A percentile compares a stretch with the other conserved stretches of the same genome.
Evolutionary conservation across 2,113 vertebrate species (phyloP).

Genomic region (Lophotis ruficrista): DNA sequence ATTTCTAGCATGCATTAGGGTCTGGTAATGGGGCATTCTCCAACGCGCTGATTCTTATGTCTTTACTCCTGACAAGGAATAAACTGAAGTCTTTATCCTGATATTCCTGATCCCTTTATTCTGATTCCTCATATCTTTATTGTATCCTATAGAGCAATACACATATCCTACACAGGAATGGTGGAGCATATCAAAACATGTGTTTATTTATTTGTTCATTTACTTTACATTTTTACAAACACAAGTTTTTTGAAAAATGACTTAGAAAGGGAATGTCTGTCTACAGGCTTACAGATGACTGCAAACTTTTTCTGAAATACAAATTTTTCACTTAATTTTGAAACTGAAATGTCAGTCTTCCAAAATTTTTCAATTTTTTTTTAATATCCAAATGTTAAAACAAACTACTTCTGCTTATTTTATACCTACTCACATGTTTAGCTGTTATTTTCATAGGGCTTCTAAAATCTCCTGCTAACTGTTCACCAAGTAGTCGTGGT

Average conservation of each 20-base stretch:
- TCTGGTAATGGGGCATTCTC: background rate
- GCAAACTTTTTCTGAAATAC: background rate
- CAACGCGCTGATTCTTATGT: accelerated
- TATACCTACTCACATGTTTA: background rate
- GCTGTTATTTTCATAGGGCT: background rate
- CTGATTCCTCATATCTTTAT: background rate
- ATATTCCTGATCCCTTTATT: background rate
- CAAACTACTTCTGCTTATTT: background rate
- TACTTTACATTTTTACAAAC: background rate
- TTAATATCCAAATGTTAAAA: background rate
- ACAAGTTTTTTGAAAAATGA: background rate
- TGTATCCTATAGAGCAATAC: background rate
- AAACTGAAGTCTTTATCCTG: background rate
- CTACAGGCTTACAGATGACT: background rate
- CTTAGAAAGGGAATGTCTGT: background rate
- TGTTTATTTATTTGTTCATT: background rate
- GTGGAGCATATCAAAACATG: background rate
- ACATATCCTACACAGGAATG: background rate
- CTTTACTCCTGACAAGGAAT: background rate
- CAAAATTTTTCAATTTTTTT: background rate
- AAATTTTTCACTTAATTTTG: slow-evolving; percentile 18
- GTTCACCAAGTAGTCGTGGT: background rate
- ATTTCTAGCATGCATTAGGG: background rate
- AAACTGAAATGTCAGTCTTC: background rate
- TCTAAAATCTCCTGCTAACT: background rate